These are phyloP conservation scores for Neomorphus geoffroyi DNA, from an alignment of 2,797 vertebrate genomes.

Conservation along the genomic window DNA sequence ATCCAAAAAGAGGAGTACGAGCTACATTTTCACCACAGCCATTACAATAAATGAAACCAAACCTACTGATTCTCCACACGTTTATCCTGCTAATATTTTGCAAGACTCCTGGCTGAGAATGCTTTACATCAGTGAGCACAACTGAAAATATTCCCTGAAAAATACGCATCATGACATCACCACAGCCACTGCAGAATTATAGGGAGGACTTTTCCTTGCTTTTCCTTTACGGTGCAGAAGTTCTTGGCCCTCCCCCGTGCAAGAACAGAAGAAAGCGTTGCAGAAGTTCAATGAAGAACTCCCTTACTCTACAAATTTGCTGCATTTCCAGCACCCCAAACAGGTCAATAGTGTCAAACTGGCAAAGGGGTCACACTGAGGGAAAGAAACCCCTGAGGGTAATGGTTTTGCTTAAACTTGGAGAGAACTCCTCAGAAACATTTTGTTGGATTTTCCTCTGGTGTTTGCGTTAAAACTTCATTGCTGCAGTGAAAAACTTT, in stretches of 20 bases:
- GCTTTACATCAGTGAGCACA: neutral
- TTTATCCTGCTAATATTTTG: neutral
- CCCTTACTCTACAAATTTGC: neutral
- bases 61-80: neutral
- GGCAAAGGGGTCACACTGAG: neutral
- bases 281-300: neutral
- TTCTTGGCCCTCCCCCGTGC: neutral
- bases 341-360: neutral
- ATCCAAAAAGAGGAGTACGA: conserved; percentile 48
- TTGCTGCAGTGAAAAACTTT: neutral
- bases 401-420: neutral
- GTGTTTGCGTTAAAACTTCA: neutral
- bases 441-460: neutral
- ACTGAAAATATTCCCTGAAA: neutral
- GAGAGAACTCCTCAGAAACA: neutral
- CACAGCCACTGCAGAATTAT: neutral
- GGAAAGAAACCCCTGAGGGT: neutral
- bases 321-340: neutral
- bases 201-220: neutral
- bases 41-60: conserved; percentile 57
- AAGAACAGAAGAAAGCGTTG: neutral
- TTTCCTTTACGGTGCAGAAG: neutral
- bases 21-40: conserved; percentile 60
- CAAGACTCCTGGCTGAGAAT: neutral
- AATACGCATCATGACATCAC: neutral